Percentiles rank a stretch among this genome's conserved stretches.
Evolutionary conservation across 2,888 invertebrate genomes (phyloP).

Genomic region (Andrena praecox): DNA sequence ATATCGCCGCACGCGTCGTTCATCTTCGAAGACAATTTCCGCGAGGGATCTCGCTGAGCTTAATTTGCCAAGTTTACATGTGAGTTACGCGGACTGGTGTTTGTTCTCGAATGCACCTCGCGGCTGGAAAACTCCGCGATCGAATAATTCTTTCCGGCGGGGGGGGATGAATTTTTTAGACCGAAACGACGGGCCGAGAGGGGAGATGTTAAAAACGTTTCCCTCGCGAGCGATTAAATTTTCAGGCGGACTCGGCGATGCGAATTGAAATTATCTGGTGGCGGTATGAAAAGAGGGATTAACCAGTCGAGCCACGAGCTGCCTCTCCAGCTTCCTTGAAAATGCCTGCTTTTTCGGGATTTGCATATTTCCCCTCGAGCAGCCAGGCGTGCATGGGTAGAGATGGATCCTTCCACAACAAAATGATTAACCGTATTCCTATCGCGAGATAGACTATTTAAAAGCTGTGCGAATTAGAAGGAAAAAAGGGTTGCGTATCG

Average conservation of each 20-base stretch:
- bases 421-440: no score
- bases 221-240: constrained; percentile 22
- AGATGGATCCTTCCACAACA: neutral
- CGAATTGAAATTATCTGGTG: constrained; percentile 36
- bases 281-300: constrained; percentile 22
- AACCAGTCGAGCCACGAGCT: constrained; percentile 23
- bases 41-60: no score
- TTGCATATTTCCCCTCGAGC: neutral
- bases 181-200: no score
- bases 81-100: no score
- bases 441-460: neutral
- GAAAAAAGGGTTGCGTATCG: neutral
- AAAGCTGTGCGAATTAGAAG: neutral
- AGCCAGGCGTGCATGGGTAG: neutral
- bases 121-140: no score
- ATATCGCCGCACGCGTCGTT: no score
- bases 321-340: neutral
- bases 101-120: no score
- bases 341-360: neutral
- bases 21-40: no score
- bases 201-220: constrained; percentile 16
- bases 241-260: constrained; percentile 13
- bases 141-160: neutral
- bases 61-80: no score
- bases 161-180: neutral